Percentiles rank a stretch among this genome's conserved stretches.
phyloP scores from a whole-genome alignment of 2,888 invertebrate species.

The Pseudoips prasinana region DNA sequence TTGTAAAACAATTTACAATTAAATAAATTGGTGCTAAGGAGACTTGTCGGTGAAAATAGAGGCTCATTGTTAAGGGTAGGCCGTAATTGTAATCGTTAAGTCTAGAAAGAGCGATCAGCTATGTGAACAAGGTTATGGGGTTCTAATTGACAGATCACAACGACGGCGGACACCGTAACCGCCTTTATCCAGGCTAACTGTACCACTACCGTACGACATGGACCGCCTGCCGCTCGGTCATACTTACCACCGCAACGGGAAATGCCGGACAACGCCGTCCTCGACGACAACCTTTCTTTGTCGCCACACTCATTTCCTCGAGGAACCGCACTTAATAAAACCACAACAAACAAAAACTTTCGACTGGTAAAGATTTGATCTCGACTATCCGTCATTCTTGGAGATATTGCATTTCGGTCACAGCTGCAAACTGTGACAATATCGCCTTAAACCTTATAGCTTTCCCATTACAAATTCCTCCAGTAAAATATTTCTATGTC shows the following conservation, averaged over 20 bases:
- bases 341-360: slow-evolving; percentile 48
- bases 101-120: slow-evolving; percentile 42
- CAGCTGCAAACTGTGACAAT: slow-evolving; percentile 16
- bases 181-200: slow-evolving; percentile 67
- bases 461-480: slow-evolving; percentile 53
- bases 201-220: slow-evolving; percentile 65
- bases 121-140: slow-evolving; percentile 66
- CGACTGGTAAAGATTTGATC: slow-evolving; percentile 27
- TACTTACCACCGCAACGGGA: slow-evolving; percentile 62
- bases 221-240: slow-evolving; percentile 43
- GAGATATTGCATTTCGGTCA: too few relatives aligned
- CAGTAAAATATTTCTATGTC: slow-evolving; percentile 60
- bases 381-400: slow-evolving; percentile 19
- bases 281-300: slow-evolving; percentile 40
- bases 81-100: slow-evolving; percentile 47
- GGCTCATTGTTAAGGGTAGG: slow-evolving; percentile 24
- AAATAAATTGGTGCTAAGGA: slow-evolving; percentile 20
- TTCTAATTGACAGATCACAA: slow-evolving; percentile 70
- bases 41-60: slow-evolving; percentile 23
- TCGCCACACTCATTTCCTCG: slow-evolving; percentile 57
- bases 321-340: slow-evolving; percentile 51
- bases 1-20: slow-evolving; percentile 25
- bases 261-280: slow-evolving; percentile 46
- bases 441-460: slow-evolving; percentile 30
- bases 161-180: slow-evolving; percentile 59